These are phyloP conservation scores for Sitobion miscanthi DNA, from an alignment of 1,140 invertebrate genomes.

Conservation along the genomic window DNA sequence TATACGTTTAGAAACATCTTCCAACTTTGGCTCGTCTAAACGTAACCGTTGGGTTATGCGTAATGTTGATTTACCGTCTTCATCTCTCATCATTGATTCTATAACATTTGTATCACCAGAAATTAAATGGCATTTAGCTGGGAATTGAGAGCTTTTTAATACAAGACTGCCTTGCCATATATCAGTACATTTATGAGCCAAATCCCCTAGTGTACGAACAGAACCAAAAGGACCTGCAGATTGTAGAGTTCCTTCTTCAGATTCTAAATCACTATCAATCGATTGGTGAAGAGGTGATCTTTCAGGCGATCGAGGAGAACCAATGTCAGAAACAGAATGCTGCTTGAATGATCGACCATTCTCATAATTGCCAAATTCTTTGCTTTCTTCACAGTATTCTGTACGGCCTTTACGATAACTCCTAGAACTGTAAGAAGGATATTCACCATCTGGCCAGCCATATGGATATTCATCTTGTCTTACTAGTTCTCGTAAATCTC, in stretches of 20 bases:
- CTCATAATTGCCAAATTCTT: conserved; percentile 64
- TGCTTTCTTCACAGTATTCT: conserved; percentile 68
- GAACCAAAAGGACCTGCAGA: conserved; percentile 73
- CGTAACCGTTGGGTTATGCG: conserved; percentile 93
- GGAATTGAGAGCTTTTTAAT: conserved; percentile 94
- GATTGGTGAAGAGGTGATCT: conserved; percentile 72
- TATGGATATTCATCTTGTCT: conserved; percentile 52
- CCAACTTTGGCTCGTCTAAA: conserved; percentile 91
- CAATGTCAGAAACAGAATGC: conserved; percentile 46
- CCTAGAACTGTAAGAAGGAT: conserved; percentile 70
- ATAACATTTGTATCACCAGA: conserved; percentile 95
- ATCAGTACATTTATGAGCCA: conserved; percentile 81
- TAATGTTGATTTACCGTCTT: conserved; percentile 86
- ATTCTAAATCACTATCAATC: conserved; percentile 79
- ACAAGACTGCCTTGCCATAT: conserved; percentile 95
- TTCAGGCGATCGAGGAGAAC: conserved; percentile 65
- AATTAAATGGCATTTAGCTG: conserved; percentile 91
- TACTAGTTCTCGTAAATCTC: conserved; percentile 65
- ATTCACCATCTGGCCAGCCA: conserved; percentile 59
- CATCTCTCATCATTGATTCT: conserved; percentile 91
- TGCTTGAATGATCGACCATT: conserved; percentile 51
- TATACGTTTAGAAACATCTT: conserved; percentile 93
- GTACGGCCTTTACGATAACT: conserved; percentile 68
- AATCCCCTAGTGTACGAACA: conserved; percentile 78
- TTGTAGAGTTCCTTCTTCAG: conserved; percentile 69